These are phyloP conservation scores for Coregonus sp. DNA, from an alignment of 2,797 vertebrate genomes.

Conservation along the genomic window DNA sequence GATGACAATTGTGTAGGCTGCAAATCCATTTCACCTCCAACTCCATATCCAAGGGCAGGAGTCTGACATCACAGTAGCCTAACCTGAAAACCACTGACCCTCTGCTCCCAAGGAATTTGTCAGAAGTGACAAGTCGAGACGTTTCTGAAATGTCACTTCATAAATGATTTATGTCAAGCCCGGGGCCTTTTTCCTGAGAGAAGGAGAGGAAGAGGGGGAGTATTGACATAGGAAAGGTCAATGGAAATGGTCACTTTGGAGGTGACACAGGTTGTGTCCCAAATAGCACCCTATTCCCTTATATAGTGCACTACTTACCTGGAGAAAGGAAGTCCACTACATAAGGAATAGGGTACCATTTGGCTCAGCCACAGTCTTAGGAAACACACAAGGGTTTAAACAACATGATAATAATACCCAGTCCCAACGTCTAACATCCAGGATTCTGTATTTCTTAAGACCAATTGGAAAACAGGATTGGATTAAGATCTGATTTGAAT, in stretches of 20 bases:
- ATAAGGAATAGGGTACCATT: not conserved
- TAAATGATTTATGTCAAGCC: conserved; percentile 54
- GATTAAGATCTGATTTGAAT: not conserved
- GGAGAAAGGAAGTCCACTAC: not conserved
- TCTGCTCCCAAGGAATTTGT: conserved; percentile 29
- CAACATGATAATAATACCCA: not conserved
- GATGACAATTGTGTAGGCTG: not conserved
- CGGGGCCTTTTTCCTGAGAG: conserved; percentile 26
- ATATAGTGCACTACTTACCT: not conserved
- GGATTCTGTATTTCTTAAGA: not conserved
- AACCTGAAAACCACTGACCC: not conserved
- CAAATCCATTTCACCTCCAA: not conserved
- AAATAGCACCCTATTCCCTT: not conserved
- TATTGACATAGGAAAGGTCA: not conserved
- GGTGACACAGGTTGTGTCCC: not conserved
- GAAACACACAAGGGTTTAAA: not conserved
- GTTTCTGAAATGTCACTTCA: conserved; percentile 57
- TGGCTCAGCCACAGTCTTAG: not conserved
- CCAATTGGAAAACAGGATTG: not conserved
- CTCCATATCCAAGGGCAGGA: not conserved
- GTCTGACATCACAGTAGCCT: not conserved
- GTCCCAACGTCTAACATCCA: too few species aligned
- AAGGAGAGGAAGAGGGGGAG: not conserved
- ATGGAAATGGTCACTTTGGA: not conserved
- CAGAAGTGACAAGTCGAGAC: conserved; percentile 46